A percentile compares a stretch with the other conserved stretches of the same genome.
Evolutionary conservation across 1,140 invertebrate species (phyloP).

Genomic region (Sinonovacula constricta): DNA sequence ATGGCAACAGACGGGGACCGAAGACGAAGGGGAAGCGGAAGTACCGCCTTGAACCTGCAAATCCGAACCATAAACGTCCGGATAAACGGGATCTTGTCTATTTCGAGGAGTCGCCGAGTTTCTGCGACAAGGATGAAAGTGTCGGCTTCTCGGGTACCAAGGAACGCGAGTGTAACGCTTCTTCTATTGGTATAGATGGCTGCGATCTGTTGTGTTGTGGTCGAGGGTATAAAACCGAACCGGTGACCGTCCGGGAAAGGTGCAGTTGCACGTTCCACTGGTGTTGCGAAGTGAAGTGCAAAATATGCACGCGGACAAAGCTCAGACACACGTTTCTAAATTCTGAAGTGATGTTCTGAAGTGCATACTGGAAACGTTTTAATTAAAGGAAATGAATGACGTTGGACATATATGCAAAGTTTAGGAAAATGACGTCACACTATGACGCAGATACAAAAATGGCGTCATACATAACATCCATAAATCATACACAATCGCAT

Average conservation of each 20-base stretch:
- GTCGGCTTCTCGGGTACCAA: slow-evolving; percentile 91
- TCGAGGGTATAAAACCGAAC: slow-evolving; percentile 89
- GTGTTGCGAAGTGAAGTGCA: slow-evolving; percentile 93
- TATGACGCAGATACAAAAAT: too few relatives aligned
- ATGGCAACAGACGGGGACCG: slow-evolving; percentile 53
- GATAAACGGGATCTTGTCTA: slow-evolving; percentile 89
- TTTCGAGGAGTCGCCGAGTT: slow-evolving; percentile 92
- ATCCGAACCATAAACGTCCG: slow-evolving; percentile 71
- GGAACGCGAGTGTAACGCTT: slow-evolving; percentile 74
- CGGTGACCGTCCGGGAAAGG: slow-evolving; percentile 85
- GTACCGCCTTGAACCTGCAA: slow-evolving; percentile 68
- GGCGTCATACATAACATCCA: background rate
- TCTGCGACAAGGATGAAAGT: slow-evolving; percentile 87
- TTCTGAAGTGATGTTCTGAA: slow-evolving; percentile 24
- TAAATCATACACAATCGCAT: too few relatives aligned
- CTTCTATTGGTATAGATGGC: slow-evolving; percentile 87
- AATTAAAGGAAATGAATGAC: too few relatives aligned
- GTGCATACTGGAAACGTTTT: too few relatives aligned
- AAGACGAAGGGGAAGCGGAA: slow-evolving; percentile 53
- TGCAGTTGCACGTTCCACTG: slow-evolving; percentile 94
- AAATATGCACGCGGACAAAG: slow-evolving; percentile 76
- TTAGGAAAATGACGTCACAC: too few relatives aligned
- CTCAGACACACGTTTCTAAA: slow-evolving; percentile 66
- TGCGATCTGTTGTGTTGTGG: slow-evolving; percentile 94
- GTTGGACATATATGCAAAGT: too few relatives aligned